Evolutionary conservation across 2,113 vertebrate genomes (phyloP).

Genomic region (Glaucomys volans): DNA sequence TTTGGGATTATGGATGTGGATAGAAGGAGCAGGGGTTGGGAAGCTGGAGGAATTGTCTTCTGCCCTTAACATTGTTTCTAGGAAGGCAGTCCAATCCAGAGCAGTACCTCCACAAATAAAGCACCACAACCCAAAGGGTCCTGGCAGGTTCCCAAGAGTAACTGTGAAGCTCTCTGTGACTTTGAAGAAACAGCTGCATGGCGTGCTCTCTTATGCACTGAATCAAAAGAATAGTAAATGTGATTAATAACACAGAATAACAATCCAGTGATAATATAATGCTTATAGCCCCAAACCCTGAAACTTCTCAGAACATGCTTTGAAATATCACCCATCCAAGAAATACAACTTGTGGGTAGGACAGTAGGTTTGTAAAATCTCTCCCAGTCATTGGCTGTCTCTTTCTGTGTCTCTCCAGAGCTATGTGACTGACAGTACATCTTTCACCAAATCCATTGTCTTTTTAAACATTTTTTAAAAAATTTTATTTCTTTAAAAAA

Average conservation of each 20-base stretch:
- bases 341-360: not conserved
- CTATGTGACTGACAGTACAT: not conserved
- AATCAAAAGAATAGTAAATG: not conserved
- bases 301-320: not conserved
- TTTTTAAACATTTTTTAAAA: not conserved
- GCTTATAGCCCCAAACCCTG: not conserved
- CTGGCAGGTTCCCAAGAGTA: not conserved
- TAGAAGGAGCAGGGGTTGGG: not conserved
- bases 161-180: not conserved
- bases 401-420: not conserved
- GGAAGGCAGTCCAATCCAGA: slow-evolving; percentile 15
- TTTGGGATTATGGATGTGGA: not conserved
- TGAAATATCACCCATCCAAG: slow-evolving; percentile 1
- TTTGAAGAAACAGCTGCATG: not conserved
- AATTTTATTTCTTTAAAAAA: too few relatives aligned
- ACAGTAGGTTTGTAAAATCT: not conserved
- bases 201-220: not conserved
- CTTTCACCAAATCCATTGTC: not conserved
- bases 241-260: not conserved
- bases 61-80: slow-evolving; percentile 11
- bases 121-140: not conserved
- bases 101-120: not conserved
- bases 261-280: not conserved
- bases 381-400: not conserved
- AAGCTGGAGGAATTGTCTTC: not conserved